Evolutionary conservation across 2,888 invertebrate species (phyloP).

Genomic region (Caenorhabditis drosophilae): DNA sequence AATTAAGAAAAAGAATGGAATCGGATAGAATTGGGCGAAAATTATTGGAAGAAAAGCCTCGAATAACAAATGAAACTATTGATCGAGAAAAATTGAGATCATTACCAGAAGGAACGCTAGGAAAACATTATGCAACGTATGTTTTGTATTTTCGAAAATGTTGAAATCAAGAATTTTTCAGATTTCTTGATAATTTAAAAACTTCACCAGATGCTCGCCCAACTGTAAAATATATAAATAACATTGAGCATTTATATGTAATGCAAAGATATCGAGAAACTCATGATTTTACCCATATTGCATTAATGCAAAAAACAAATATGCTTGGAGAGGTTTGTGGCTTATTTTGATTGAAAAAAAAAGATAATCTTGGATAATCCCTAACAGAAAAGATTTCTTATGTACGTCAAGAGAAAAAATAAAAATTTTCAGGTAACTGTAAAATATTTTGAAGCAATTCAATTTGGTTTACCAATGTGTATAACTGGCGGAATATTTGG

Average conservation of each 20-base stretch:
- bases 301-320: slow-evolving; percentile 89
- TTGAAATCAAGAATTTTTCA: slow-evolving; percentile 9
- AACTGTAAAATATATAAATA: slow-evolving; percentile 88
- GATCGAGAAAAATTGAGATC: slow-evolving; percentile 78
- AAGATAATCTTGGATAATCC: slow-evolving; percentile 2
- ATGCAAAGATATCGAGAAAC: slow-evolving; percentile 96
- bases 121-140: slow-evolving; percentile 80
- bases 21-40: slow-evolving; percentile 79
- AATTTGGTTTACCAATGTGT: slow-evolving; percentile 94
- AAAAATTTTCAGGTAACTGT: slow-evolving; percentile 80
- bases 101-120: slow-evolving; percentile 83
- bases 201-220: slow-evolving; percentile 90
- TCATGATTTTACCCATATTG: slow-evolving; percentile 91
- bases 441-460: slow-evolving; percentile 96
- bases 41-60: slow-evolving; percentile 80
- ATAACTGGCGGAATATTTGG: slow-evolving; percentile 90
- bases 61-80: slow-evolving; percentile 84
- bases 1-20: slow-evolving; percentile 77
- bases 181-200: slow-evolving; percentile 73
- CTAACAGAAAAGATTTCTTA: too few relatives aligned
- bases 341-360: neutral
- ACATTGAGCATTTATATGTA: slow-evolving; percentile 87
- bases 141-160: neutral
- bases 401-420: too few relatives aligned
- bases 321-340: slow-evolving; percentile 77